phyloP scores from a whole-genome alignment of 2,888 invertebrate genomes.

The Agelastica alni region DNA sequence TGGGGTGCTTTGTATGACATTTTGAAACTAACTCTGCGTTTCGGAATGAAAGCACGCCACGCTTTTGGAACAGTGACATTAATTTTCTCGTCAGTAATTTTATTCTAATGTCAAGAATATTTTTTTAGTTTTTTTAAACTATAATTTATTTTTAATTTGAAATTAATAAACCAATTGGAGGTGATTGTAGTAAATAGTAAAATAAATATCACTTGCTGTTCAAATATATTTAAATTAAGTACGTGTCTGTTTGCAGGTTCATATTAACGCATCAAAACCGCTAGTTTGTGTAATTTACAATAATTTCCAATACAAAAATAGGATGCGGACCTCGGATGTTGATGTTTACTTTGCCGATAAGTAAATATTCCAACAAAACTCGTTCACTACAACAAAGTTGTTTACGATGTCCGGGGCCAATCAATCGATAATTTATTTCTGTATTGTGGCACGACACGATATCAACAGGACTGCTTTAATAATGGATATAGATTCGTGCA shows the following conservation, averaged over 20 bases:
- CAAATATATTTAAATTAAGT: background rate
- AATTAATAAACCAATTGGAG: no score
- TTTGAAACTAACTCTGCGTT: no score
- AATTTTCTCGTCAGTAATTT: no score
- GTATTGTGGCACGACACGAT: background rate
- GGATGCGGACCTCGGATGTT: background rate
- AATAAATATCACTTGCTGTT: no score
- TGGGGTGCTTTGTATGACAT: no score
- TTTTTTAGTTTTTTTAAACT: no score
- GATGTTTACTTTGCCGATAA: background rate
- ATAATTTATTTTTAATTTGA: no score
- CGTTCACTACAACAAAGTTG: constrained; percentile 4
- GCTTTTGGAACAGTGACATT: no score
- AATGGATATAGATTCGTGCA: background rate
- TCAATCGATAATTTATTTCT: constrained; percentile 12
- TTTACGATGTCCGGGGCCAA: constrained; percentile 10
- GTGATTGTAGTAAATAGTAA: no score
- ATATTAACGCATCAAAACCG: background rate
- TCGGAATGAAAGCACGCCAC: no score
- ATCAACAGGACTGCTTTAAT: background rate
- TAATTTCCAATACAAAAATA: constrained; percentile 9
- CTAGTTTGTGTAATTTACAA: constrained; percentile 5
- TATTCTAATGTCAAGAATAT: no score
- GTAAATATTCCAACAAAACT: constrained; percentile 1
- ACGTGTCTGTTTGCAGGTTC: background rate